Evolutionary conservation across 2,888 invertebrate genomes (phyloP), one percentile per base, ranked within the genome.

Genomic region (Drosophila affinis): DNA sequence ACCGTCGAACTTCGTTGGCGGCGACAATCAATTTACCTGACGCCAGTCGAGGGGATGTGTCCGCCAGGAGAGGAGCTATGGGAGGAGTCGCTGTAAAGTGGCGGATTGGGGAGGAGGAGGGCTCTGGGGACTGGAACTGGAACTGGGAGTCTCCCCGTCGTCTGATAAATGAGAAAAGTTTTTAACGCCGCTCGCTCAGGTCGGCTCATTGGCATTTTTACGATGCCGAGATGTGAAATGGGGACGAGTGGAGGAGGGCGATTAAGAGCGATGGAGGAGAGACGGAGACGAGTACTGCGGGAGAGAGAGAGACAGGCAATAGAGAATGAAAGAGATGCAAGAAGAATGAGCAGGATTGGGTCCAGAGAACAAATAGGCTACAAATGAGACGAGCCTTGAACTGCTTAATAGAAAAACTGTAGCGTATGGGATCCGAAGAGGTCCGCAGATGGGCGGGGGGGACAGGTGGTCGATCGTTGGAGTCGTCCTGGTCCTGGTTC

Each of bases 111-210:
- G 10, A 18, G 12, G 46, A 17, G 12, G 46, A 14, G 46, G 14
- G 21, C 17, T 45, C 17, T 46, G 47, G 46, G 34, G 5, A n/a
- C 18, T 39, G 21, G 47, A n/a, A n/a, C n/a, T 29, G 21, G 47
- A 27, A 32, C 34, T 34, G 34, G 59, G n/a, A 45, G 61, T 46
- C 52, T 61, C 62, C 53, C 59, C 76, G 58, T 60, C 73, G 77
- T 63, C 83, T 84, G 83, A 83, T 84, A 84, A 84, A 86, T 86
- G 83, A 79, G 86, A 83, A 84, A 86, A 84, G 80, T 84, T 86
- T 75, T 83, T 81, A 86, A 86, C 80, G 83, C 75, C 65, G 60
- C 60, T 72, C 79, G 81, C 78, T 84, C 81, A 86, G 83, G 82
- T 81, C 67, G 83, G 79, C 83, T 82, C 85, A 82, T 82, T 83